Evolutionary conservation across 1,140 invertebrate species (phyloP).

Genomic region (Thereuonema tuberculata): DNA sequence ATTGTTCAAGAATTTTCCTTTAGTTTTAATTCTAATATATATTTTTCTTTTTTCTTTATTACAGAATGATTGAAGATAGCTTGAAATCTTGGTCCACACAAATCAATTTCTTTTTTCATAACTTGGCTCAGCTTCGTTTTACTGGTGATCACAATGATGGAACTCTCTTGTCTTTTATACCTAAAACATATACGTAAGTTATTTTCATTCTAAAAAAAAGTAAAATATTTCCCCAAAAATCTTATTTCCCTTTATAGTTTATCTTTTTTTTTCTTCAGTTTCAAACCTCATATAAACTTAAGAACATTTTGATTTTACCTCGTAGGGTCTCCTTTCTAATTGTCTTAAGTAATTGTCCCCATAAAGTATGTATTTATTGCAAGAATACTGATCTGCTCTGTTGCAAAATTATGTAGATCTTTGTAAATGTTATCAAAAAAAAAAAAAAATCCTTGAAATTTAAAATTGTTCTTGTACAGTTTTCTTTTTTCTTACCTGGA

Average conservation of each 20-base stretch:
- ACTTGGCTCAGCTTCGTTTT: slow-evolving; percentile 84
- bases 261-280: background rate
- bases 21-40: background rate
- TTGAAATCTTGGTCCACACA: slow-evolving; percentile 66
- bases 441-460: too few species aligned
- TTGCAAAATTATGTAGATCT: too few species aligned
- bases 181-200: slow-evolving; percentile 77
- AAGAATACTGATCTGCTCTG: too few species aligned
- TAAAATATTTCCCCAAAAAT: background rate
- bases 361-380: too few species aligned
- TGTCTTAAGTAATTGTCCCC: too few species aligned
- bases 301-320: background rate
- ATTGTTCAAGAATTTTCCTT: background rate
- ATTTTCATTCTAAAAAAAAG: background rate
- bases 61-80: slow-evolving; percentile 34
- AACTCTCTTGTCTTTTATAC: slow-evolving; percentile 80
- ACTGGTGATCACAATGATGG: slow-evolving; percentile 64
- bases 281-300: background rate
- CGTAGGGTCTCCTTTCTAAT: background rate
- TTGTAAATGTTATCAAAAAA: too few species aligned
- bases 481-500: background rate
- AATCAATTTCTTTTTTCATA: slow-evolving; percentile 96
- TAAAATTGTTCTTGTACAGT: background rate
- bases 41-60: background rate
- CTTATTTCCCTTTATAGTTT: background rate